A percentile compares a stretch with the other conserved stretches of the same genome.
phyloP scores from a whole-genome alignment of 2,113 vertebrate genomes.

The Dendrocopos noguchii region DNA sequence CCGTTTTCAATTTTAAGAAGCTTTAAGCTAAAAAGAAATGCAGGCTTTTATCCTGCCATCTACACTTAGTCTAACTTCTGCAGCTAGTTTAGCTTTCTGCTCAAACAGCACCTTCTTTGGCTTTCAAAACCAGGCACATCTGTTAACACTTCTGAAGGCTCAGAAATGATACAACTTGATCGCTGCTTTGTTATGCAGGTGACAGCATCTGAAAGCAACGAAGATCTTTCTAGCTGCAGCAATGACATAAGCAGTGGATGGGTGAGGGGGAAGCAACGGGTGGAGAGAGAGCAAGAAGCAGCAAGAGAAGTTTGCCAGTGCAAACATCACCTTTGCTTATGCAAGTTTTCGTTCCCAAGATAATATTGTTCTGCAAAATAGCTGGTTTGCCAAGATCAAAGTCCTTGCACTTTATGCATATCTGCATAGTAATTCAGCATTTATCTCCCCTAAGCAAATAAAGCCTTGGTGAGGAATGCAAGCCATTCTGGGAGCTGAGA shows the following conservation, averaged over 20 bases:
- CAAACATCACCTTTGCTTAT: neutral
- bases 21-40: neutral
- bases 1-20: neutral
- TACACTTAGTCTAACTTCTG: neutral
- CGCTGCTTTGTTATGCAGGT: neutral
- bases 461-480: neutral
- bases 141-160: conserved; percentile 57
- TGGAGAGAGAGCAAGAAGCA: neutral
- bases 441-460: neutral
- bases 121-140: conserved; percentile 40
- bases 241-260: neutral
- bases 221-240: neutral
- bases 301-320: neutral
- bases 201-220: conserved; percentile 42
- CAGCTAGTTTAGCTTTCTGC: neutral
- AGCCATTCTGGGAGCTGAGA: neutral
- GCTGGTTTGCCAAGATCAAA: neutral
- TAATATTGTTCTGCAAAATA: neutral
- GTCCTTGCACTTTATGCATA: neutral
- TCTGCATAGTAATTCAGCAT: neutral
- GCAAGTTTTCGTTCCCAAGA: neutral
- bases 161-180: conserved; percentile 2
- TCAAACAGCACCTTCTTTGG: conserved; percentile 9
- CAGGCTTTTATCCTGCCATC: conserved; percentile 9
- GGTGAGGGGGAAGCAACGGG: neutral